Conservation (phyloP, 2,888 invertebrate species). For the Drosophila parthenogenetica region DNA sequence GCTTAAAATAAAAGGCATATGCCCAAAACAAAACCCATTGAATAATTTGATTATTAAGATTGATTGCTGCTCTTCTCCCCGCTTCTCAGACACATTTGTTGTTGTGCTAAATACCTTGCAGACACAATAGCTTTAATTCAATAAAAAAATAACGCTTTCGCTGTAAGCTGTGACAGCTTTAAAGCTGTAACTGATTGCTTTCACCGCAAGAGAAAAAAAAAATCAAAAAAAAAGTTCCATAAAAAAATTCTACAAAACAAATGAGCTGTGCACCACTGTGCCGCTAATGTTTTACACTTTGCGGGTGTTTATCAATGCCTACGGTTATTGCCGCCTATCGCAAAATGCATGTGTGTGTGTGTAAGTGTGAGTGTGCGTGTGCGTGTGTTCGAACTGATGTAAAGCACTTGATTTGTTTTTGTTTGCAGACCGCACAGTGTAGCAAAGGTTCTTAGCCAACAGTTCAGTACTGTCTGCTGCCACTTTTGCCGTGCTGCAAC, state of each 20-base stretch:
- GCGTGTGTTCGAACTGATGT: constrained; percentile 38
- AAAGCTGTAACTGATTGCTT: constrained; percentile 20
- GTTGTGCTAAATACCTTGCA: constrained; percentile 24
- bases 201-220: constrained; percentile 11
- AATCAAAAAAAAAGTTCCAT: background rate
- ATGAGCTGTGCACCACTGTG: constrained; percentile 59
- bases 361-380: constrained; percentile 5
- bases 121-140: constrained; percentile 23
- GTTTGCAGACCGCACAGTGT: constrained; percentile 20
- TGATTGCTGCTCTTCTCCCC: background rate
- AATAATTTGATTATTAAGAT: background rate
- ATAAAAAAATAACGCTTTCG: constrained; percentile 31
- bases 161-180: constrained; percentile 15
- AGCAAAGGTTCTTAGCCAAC: constrained; percentile 40
- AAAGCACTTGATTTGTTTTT: constrained; percentile 50
- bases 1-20: constrained; percentile 10
- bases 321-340: constrained; percentile 62
- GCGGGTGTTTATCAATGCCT: constrained; percentile 76
- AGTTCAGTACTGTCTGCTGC: constrained; percentile 31
- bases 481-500: constrained; percentile 29
- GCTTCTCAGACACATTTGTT: background rate
- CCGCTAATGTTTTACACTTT: constrained; percentile 72
- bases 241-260: constrained; percentile 12
- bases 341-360: constrained; percentile 32
- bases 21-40: background rate